Evolutionary conservation across 2,797 vertebrate genomes (phyloP).

Genomic region (Coilia nasus): DNA sequence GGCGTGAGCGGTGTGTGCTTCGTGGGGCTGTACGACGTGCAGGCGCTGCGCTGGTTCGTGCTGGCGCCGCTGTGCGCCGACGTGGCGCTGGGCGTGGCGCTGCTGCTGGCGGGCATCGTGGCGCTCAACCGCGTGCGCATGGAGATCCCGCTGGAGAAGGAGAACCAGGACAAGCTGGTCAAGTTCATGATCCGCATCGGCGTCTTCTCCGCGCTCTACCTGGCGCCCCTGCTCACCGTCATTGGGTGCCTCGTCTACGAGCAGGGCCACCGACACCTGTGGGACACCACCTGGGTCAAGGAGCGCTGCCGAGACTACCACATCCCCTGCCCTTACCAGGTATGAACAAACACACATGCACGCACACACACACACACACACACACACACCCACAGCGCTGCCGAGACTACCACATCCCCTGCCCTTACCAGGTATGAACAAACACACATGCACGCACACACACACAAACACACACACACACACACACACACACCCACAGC

Average conservation of each 20-base stretch:
- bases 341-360: slow-evolving; percentile 47
- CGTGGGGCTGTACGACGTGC: slow-evolving; percentile 93
- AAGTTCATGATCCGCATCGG: slow-evolving; percentile 99
- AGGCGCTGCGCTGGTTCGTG: slow-evolving; percentile 92
- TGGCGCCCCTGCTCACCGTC: slow-evolving; percentile 91
- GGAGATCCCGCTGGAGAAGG: slow-evolving; percentile 96
- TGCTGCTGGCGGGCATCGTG: slow-evolving; percentile 92
- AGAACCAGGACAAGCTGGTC: slow-evolving; percentile 97
- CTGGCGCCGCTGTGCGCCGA: slow-evolving; percentile 93
- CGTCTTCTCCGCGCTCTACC: slow-evolving; percentile 95
- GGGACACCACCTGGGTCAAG: slow-evolving; percentile 96
- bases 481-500: slow-evolving; percentile 8
- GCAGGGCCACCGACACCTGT: slow-evolving; percentile 85
- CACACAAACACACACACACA: background rate
- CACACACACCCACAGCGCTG: slow-evolving; percentile 75
- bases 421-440: slow-evolving; percentile 79
- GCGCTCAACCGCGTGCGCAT: slow-evolving; percentile 95
- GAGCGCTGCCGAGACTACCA: slow-evolving; percentile 91
- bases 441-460: background rate
- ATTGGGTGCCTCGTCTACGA: slow-evolving; percentile 97
- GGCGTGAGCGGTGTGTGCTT: slow-evolving; percentile 98
- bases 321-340: slow-evolving; percentile 91
- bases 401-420: slow-evolving; percentile 92
- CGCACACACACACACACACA: slow-evolving; percentile 2
- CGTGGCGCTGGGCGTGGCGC: slow-evolving; percentile 88